Base-by-base conservation (phyloP, 2,888 invertebrate genomes). In the Macaria liturata region DNA sequence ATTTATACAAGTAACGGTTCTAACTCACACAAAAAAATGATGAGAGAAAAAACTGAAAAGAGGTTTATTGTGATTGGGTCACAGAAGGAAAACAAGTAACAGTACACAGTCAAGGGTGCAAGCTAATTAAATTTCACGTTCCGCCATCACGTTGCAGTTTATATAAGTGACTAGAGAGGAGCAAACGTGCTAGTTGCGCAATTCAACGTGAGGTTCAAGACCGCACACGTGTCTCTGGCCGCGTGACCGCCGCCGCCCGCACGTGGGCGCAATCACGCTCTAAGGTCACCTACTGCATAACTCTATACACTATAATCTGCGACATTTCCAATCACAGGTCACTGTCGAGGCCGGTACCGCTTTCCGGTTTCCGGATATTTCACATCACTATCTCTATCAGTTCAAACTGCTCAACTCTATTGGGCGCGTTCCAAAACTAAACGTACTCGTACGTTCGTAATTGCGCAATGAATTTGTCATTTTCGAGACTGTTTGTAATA, bases 141-240 rank as follows among this genome's bases (percentile, higher is more conserved):
- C 73, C 71, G 66, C 68, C 73, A 82, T 89, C 90, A 90, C 88
- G 89, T 89, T 89, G 84, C 72, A 76, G 80, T 85, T 88, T 88
- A 88, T 87, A 83, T 89, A 88, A 88, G 84, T 79, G 82, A 78
- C 70, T 74, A 71, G 78, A 79, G 82, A 83, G 75, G 83, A 80
- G 77, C 74, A 72, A 86, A 81, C 84, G 86, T 84, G 86, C 72
- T 76, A 65, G 83, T 89, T 89, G 82, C 88, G 88, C 81, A 88
- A 90, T 74, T 62, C 84, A 89, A 90, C 89, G 91, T 89, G 90
- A 86, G 86, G 87, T 86, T 85, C 88, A 86, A 84, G 86, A 78
- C 62, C 77, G 71, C 72, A 74, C 88, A 90, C 91, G 90, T 90
- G 90, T 74, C 67, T 59, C 43, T 32, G 55, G 83, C 88, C 90